Evolutionary conservation across 1,140 invertebrate genomes (phyloP), one percentile per base, ranked within the genome.

Genomic region (Homarus americanus): DNA sequence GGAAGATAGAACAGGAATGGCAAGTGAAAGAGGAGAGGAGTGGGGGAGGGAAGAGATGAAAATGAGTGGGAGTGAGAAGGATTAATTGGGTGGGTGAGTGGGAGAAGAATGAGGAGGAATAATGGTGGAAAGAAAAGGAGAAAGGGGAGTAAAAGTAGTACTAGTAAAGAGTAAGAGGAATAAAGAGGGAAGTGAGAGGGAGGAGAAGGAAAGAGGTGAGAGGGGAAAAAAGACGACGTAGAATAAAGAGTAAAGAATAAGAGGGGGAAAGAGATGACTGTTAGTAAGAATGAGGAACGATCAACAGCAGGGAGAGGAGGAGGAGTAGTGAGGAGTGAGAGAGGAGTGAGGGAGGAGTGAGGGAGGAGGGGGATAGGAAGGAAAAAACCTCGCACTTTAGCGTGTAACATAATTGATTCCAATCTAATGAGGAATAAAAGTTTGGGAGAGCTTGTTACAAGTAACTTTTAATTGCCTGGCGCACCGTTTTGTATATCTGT

Each of bases 391-490:
- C 49, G n/a, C 85, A 87, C 85, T 87, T 87, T 79, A 87, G 49
- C 73, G 44, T 38, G 73, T 87, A 87, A 87, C 85, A 87, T 87
- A 87, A 87, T 87, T 87, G 85, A 87, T 87, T 87, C 85, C 85
- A 78, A 63, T 87, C 73, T 87, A 87, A 87, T 87, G 85, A 87
- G 85, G 85, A 38, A 87, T 87, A 87, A 87, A 87, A 87, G 85
- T 87, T 87, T 87, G 40, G 44, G 32, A 78, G 85, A 87, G 85
- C 85, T 87, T 87, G 85, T 87, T 87, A 78, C 85, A 87, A 78
- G 85, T 87, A 87, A 87, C 85, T 87, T 87, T 87, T 87, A 87
- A 87, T 87, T 87, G 85, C 73, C 85, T 36, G 36, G 34, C 75
- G 58, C 85, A 63, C 85, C 85, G 73, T 87, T 87, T 87, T 87